Evolutionary conservation across 1,140 invertebrate genomes (phyloP), one percentile per base, ranked within the genome.

Genomic region (Drosophila virilis): DNA sequence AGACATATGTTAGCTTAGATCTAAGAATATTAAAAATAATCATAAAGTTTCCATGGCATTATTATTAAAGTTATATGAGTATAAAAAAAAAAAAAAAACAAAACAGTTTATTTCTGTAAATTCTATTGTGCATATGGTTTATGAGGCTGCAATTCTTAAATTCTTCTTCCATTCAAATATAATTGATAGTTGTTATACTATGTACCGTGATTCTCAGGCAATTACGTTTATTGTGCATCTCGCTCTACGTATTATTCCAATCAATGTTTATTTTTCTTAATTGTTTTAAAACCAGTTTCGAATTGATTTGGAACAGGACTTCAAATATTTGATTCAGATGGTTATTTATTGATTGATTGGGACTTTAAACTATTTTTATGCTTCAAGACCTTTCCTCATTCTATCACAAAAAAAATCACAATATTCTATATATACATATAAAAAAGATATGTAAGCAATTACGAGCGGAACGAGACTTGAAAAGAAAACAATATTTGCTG

Each of bases 121-220:
- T 10, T 32, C 12, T 6, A 42, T 17, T 38, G 10, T 13, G 6
- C 22, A 45, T 45, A 7, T 10, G n/a, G 6, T 12, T 15, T 28
- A 15, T 6, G 12, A 15, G 4, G 35, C 13, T 38, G 17, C 8
- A 38, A 22, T 37, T 15, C 40, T 64, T 50, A 43, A 28, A 65
- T 54, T 35, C 15, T 12, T 52, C 22, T n/a, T 35, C 50, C 33
- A 64, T 64, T 65, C 28, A 17, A 64, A 65, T n/a, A 33, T 64
- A 65, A 65, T 54, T 45, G 38, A 7, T 42, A 7, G 40, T 1
- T 42, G 12, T 5, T n/a, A 42, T n/a, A n/a, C 6, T n/a, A 42
- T n/a, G 40, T n/a, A 1, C 40, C 10, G 40, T 42, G n/a, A n/a
- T 40, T n/a, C 12, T 40, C 10, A 8, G 8, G 38, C 38, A 42